Evolutionary conservation across 2,113 vertebrate species (phyloP).

Genomic region (cattle (Bos taurus)): DNA sequence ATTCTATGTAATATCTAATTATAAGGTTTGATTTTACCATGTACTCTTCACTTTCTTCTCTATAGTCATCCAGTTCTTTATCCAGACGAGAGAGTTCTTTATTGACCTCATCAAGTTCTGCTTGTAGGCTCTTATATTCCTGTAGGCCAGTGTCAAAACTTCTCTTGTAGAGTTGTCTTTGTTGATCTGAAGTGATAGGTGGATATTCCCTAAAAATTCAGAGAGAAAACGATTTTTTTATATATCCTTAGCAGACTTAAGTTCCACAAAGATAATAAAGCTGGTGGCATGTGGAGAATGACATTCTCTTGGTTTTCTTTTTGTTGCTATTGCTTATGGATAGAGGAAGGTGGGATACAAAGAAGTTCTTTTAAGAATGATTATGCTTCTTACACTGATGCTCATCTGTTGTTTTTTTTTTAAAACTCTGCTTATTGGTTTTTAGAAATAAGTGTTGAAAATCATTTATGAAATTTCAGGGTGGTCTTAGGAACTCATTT

Average conservation of each 20-base stretch:
- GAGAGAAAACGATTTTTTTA: background rate
- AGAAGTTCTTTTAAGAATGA: background rate
- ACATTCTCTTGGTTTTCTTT: background rate
- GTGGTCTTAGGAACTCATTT: background rate
- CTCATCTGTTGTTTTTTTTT: background rate
- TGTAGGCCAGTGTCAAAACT: constrained; percentile 85
- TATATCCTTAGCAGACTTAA: background rate
- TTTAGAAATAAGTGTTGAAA: constrained; percentile 1
- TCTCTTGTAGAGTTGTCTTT: constrained; percentile 82
- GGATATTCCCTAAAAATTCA: constrained; percentile 79
- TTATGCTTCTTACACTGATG: background rate
- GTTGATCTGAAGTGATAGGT: constrained; percentile 78
- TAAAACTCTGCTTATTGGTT: background rate
- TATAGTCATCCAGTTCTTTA: constrained; percentile 79
- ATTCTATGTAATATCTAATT: background rate
- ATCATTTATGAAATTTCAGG: constrained; percentile 6
- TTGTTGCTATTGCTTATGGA: background rate
- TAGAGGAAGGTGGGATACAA: background rate
- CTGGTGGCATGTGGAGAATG: background rate
- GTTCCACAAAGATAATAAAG: background rate
- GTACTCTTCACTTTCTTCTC: constrained; percentile 83
- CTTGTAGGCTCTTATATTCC: constrained; percentile 85
- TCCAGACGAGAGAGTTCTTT: constrained; percentile 79
- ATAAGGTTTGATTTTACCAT: constrained; percentile 76
- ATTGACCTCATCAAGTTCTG: constrained; percentile 84